Evolutionary conservation across 2,113 vertebrate species (phyloP), one percentile per base, ranked within the genome.

Genomic region (Probosciger aterrimus): DNA sequence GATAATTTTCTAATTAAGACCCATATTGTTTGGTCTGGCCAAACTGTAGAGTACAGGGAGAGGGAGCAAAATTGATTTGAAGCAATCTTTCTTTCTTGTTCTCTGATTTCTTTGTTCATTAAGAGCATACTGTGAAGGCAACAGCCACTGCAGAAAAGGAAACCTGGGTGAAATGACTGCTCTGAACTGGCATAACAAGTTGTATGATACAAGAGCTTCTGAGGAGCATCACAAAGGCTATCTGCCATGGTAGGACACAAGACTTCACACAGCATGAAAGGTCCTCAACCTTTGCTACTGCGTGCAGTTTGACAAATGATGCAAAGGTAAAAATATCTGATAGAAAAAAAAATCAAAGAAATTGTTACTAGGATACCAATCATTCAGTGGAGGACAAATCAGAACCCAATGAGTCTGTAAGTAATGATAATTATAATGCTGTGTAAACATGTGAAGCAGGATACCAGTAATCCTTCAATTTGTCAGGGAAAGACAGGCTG

Each of bases 351-450:
- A 53, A 30, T 8, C n/a, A 35, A 80, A 83, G 31, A 49, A 92
- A 75, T 20, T 91, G 92, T 96, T 97, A 95, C 92, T 94, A 95
- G 78, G 93, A 92, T 95, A 94, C 90, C 90, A 86, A 6, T 87
- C 46, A 82, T 73, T 87, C 69, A 76, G 43, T 60, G 41, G 74
- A 91, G 62, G 75, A 77, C 85, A 93, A 93, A 90, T 82, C 78
- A 97, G 92, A 94, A 82, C 24, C 35, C 63, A 88, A 6, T 44
- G 62, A 85, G 57, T 93, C 78, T 85, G 67, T 44, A 90, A 41
- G 67, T 90, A 80, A 94, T 62, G 57, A 82, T 88, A 94, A 96
- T 90, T 92, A 87, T 18, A 92, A 82, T 68, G 73, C 77, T 92
- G 87, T 7, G 8, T 81, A 91, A 96, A 82, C 19, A 86, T 16